Conservation (phyloP, 2,113 vertebrate species). For the Helogale parvula region DNA sequence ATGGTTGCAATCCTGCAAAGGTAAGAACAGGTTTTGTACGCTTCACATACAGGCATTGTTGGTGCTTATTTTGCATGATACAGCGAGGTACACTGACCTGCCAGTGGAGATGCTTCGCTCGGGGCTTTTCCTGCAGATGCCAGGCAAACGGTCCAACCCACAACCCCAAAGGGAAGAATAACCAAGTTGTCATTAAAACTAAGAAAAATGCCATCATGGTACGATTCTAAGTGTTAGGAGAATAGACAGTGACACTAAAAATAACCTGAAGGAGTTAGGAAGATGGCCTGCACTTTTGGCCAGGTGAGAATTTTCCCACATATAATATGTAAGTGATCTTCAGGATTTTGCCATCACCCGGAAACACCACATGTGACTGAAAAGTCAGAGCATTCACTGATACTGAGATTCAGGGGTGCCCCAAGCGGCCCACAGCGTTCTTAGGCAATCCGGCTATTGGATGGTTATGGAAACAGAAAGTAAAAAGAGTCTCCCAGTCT, state of each 20-base stretch:
- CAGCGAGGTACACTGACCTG: background rate
- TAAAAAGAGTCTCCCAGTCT: background rate
- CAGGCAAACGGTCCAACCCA: background rate
- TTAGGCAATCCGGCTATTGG: background rate
- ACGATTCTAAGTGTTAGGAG: background rate
- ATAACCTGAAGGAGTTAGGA: background rate
- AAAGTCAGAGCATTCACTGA: background rate
- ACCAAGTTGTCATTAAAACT: background rate
- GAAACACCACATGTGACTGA: background rate
- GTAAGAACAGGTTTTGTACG: too few species aligned
- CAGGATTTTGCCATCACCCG: background rate
- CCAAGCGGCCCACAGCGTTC: background rate
- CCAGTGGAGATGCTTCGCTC: background rate
- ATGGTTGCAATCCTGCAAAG: background rate
- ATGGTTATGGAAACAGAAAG: background rate
- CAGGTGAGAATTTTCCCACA: background rate
- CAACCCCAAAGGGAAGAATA: background rate
- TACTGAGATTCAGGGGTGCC: background rate
- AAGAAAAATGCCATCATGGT: background rate
- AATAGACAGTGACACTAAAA: background rate
- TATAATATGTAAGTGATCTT: background rate
- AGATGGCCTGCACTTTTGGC: background rate
- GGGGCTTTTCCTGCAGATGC: background rate
- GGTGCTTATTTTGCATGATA: background rate
- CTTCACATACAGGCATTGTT: background rate